These are phyloP conservation scores for Hepsetus odoe DNA, from an alignment of 2,113 vertebrate species.

Conservation along the genomic window DNA sequence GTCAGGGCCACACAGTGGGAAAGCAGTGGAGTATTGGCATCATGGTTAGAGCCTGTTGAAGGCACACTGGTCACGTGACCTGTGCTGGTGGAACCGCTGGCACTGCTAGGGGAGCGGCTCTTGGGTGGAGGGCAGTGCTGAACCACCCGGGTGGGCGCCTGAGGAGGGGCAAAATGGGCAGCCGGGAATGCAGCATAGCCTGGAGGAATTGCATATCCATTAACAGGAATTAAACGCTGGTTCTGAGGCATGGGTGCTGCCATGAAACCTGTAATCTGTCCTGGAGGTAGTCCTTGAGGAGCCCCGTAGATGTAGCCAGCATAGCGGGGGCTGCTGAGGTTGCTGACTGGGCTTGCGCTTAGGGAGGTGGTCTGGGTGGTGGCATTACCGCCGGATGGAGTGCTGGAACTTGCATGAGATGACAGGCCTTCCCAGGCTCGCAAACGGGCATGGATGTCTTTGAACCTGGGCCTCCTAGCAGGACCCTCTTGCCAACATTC, in stretches of 20 bases:
- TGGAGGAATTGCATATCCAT: constrained; percentile 92
- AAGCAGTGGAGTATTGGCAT: constrained; percentile 93
- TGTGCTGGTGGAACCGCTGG: constrained; percentile 97
- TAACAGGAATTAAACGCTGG: constrained; percentile 95
- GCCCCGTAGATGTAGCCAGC: constrained; percentile 89
- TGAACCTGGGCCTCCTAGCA: constrained; percentile 87
- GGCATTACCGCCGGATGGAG: constrained; percentile 93
- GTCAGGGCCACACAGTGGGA: constrained; percentile 88
- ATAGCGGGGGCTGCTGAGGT: constrained; percentile 92
- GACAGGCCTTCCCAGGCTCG: constrained; percentile 95
- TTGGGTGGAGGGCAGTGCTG: constrained; percentile 96
- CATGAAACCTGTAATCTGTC: constrained; percentile 86
- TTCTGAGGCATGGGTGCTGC: constrained; percentile 82
- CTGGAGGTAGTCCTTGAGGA: constrained; percentile 81
- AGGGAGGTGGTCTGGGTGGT: constrained; percentile 98
- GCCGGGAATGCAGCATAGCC: constrained; percentile 94
- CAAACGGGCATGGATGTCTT: constrained; percentile 90
- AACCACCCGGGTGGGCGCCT: constrained; percentile 82
- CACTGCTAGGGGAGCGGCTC: constrained; percentile 96
- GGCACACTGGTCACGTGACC: constrained; percentile 95
- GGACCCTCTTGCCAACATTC: constrained; percentile 99
- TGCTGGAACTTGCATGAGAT: constrained; percentile 94
- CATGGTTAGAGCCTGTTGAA: constrained; percentile 95
- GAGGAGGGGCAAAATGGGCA: constrained; percentile 81
- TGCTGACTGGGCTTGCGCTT: constrained; percentile 96